Percentiles rank a stretch among this genome's conserved stretches.
Evolutionary conservation across 2,888 invertebrate species (phyloP).

Genomic region (Mystacides longicornis): DNA sequence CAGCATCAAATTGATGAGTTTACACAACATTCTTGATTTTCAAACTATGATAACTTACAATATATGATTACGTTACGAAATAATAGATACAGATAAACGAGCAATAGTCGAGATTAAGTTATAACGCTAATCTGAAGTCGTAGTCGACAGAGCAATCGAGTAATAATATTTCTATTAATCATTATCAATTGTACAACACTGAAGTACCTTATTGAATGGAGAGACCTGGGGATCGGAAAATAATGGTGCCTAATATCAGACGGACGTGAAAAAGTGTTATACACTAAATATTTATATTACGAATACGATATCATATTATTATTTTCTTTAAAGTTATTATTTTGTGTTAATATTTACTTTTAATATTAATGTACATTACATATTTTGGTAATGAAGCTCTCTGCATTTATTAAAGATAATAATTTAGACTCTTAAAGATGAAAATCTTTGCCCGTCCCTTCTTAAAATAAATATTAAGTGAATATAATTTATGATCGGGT

Average conservation of each 20-base stretch:
- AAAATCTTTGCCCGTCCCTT: neutral
- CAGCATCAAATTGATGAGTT: too few relatives aligned
- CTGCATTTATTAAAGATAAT: too few relatives aligned
- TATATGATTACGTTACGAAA: too few relatives aligned
- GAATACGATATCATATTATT: neutral
- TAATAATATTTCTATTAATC: neutral
- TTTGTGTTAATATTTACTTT: slow-evolving; percentile 25
- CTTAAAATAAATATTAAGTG: neutral
- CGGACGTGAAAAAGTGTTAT: slow-evolving; percentile 18
- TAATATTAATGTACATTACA: slow-evolving; percentile 18
- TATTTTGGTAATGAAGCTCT: slow-evolving; percentile 13
- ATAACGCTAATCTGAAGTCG: too few relatives aligned
- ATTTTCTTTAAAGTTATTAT: slow-evolving; percentile 8
- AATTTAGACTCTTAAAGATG: neutral
- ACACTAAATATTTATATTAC: slow-evolving; percentile 24
- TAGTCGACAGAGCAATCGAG: too few relatives aligned
- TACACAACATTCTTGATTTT: too few relatives aligned
- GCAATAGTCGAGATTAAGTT: too few relatives aligned
- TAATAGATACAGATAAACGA: too few relatives aligned
- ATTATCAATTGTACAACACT: slow-evolving; percentile 15
- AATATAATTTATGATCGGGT: neutral
- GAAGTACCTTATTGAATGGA: slow-evolving; percentile 23
- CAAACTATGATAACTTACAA: too few relatives aligned
- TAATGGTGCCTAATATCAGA: slow-evolving; percentile 26
- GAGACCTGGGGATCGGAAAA: slow-evolving; percentile 17